These are phyloP conservation scores for Saturnia pavonia DNA, from an alignment of 2,888 invertebrate species.

Conservation along the genomic window DNA sequence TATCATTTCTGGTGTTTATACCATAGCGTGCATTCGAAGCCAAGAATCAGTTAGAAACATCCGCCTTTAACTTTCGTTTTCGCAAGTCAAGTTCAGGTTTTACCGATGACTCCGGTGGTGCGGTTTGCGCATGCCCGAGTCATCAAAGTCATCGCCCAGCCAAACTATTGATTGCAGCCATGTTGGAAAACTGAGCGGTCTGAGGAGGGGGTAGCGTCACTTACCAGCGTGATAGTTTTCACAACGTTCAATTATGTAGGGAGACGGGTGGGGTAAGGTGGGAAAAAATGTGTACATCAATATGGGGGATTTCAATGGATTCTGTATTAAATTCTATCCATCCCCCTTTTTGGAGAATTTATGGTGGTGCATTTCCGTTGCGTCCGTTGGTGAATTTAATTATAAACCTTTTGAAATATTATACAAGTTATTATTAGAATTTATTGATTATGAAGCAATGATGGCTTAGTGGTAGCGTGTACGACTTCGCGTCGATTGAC, in stretches of 20 bases:
- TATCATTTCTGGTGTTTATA: background rate
- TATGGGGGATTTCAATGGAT: slow-evolving; percentile 69
- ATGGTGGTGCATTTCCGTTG: slow-evolving; percentile 52
- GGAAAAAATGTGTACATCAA: slow-evolving; percentile 75
- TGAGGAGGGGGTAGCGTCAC: slow-evolving; percentile 59
- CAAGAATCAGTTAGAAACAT: slow-evolving; percentile 79
- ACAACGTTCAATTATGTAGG: slow-evolving; percentile 78
- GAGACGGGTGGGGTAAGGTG: slow-evolving; percentile 52
- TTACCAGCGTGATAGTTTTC: slow-evolving; percentile 80
- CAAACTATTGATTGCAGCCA: slow-evolving; percentile 80
- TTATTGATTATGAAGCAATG: background rate
- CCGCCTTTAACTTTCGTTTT: slow-evolving; percentile 78
- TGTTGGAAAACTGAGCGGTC: slow-evolving; percentile 73
- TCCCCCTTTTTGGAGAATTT: slow-evolving; percentile 57
- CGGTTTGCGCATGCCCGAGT: slow-evolving; percentile 72
- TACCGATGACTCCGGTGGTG: slow-evolving; percentile 67
- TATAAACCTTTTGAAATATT: slow-evolving; percentile 34
- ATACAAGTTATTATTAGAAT: background rate
- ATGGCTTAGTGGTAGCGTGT: too few relatives aligned
- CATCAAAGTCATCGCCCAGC: slow-evolving; percentile 82
- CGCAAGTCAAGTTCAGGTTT: slow-evolving; percentile 81
- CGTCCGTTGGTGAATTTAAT: slow-evolving; percentile 58
- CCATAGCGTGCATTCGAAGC: slow-evolving; percentile 46
- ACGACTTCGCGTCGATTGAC: too few relatives aligned
- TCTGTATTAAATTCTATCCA: slow-evolving; percentile 77